Conservation (phyloP, 2,113 vertebrate species). For the Pantherophis guttatus region DNA sequence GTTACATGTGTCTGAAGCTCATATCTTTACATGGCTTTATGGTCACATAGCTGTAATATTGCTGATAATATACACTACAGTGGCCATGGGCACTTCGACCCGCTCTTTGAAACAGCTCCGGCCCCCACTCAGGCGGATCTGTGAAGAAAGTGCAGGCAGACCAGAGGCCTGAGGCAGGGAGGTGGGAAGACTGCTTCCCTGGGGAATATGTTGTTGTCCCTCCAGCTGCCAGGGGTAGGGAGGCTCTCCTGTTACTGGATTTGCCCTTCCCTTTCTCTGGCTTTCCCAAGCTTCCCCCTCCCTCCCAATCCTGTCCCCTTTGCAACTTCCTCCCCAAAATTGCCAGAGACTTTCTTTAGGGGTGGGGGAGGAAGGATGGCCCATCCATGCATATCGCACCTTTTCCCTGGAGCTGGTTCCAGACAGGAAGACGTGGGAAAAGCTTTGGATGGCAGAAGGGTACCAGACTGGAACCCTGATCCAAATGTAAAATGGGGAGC, state of each 20-base stretch:
- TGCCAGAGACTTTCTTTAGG: not conserved
- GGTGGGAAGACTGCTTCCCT: no score
- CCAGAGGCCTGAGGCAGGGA: not conserved
- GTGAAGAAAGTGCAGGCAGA: slow-evolving; percentile 51
- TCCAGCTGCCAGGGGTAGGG: not conserved
- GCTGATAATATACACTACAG: not conserved
- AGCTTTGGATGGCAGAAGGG: not conserved
- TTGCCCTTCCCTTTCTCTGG: not conserved
- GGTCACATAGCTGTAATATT: not conserved
- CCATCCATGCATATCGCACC: not conserved
- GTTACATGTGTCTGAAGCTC: not conserved
- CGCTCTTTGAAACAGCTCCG: slow-evolving; percentile 86
- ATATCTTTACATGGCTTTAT: not conserved
- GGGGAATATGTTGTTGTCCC: not conserved
- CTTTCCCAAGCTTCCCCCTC: not conserved
- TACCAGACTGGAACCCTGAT: not conserved
- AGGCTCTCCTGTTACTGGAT: not conserved
- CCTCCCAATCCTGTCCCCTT: not conserved
- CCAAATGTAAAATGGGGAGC: not conserved
- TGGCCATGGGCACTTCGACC: slow-evolving; percentile 77
- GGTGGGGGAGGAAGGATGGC: not conserved
- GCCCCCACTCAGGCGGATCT: slow-evolving; percentile 90
- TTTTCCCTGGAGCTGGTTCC: not conserved
- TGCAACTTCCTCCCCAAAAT: not conserved
- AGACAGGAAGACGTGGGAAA: not conserved